These are phyloP conservation scores for Hydropotes inermis DNA, from an alignment of 2,113 vertebrate species.

Conservation along the genomic window DNA sequence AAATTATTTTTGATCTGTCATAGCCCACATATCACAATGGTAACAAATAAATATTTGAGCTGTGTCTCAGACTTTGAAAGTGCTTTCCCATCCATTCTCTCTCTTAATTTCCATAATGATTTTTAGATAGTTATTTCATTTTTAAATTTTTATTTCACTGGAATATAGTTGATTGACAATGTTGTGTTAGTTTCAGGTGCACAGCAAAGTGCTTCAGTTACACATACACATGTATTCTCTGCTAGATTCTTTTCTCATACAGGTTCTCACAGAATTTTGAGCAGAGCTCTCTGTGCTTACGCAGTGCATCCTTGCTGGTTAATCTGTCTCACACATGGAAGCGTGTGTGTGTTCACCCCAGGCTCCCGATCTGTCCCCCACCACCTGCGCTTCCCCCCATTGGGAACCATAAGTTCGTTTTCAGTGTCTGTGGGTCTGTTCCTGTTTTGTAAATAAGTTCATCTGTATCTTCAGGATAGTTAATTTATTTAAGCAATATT, in stretches of 20 bases:
- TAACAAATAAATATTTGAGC: slow-evolving; percentile 39
- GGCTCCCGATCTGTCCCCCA: background rate
- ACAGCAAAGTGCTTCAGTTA: background rate
- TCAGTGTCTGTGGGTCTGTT: background rate
- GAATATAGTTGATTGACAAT: background rate
- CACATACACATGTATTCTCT: background rate
- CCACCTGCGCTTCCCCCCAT: background rate
- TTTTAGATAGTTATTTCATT: slow-evolving; percentile 39
- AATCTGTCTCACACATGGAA: background rate
- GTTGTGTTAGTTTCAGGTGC: background rate
- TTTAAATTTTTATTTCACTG: background rate
- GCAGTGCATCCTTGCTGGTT: background rate
- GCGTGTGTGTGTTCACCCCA: background rate
- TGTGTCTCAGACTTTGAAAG: background rate
- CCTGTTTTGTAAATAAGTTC: background rate
- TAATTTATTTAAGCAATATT: slow-evolving; percentile 9
- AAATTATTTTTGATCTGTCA: slow-evolving; percentile 45
- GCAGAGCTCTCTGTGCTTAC: background rate
- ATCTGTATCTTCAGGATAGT: background rate
- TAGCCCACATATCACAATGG: slow-evolving; percentile 16
- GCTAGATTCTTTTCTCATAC: background rate
- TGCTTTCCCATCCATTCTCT: background rate
- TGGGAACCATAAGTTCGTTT: background rate
- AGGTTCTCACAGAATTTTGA: background rate
- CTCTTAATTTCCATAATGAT: slow-evolving; percentile 42